Percentiles rank a stretch among this genome's conserved stretches.
These are phyloP conservation scores for Athene cunicularia DNA, from an alignment of 2,113 vertebrate genomes.

Conservation along the genomic window DNA sequence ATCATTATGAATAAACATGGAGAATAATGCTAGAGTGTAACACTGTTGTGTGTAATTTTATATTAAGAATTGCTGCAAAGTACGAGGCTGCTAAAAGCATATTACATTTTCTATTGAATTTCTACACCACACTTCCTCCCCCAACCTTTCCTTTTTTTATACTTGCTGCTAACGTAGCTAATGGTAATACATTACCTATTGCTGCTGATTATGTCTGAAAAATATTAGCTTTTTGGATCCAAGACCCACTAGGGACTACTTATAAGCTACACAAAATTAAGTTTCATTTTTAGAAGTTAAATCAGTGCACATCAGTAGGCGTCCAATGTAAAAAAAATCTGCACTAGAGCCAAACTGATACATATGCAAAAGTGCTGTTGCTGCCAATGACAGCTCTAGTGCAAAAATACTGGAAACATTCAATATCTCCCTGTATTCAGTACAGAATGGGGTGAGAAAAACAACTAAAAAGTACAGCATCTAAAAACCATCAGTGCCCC, in stretches of 20 bases:
- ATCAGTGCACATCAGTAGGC: conserved; percentile 72
- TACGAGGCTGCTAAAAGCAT: conserved; percentile 52
- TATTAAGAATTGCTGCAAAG: conserved; percentile 62
- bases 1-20: conserved; percentile 76
- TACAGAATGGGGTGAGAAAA: conserved; percentile 32
- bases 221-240: conserved; percentile 75
- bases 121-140: conserved; percentile 10
- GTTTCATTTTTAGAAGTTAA: conserved; percentile 77
- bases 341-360: conserved; percentile 65
- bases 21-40: conserved; percentile 55
- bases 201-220: conserved; percentile 76
- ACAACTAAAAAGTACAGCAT: background rate
- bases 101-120: conserved; percentile 40
- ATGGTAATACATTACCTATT: conserved; percentile 73
- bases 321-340: conserved; percentile 62
- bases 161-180: conserved; percentile 65
- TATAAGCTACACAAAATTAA: conserved; percentile 78
- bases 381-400: conserved; percentile 59
- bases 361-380: conserved; percentile 61
- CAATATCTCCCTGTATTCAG: background rate
- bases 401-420: conserved; percentile 59
- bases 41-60: conserved; percentile 65
- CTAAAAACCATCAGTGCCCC: conserved; percentile 44
- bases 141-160: conserved; percentile 55
- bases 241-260: conserved; percentile 68